Base-by-base conservation (phyloP, 2,888 invertebrate genomes). In the Netelia fuscicornis region DNA sequence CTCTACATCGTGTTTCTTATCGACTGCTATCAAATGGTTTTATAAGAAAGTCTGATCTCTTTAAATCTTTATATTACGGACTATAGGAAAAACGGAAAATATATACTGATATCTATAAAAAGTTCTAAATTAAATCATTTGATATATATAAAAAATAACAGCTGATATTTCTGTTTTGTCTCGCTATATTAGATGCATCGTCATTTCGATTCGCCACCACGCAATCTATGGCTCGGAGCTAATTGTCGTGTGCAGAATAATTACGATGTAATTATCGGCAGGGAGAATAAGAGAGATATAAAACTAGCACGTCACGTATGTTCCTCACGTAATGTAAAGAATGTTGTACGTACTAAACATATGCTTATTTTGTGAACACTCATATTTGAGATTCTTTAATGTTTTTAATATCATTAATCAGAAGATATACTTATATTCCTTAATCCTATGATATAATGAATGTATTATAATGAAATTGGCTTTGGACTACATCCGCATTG, bases 241-340 rank as follows among this genome's bases (percentile, higher is more conserved):
- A 64, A 58, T 75, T 70, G 52, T 42, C 23, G 65, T 64, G 64
- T 75, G 65, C 52, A 37, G 37, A 17, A 42, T 79, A 79, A 79
- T 58, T 48, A 48, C 74, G 62, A 58, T 70, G 75, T 83, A 48
- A 48, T 48, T 10, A 48, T 48, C 56, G 52, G 54, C 58, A 42
- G 56, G 30, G 54, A 56, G 8, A 67, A 77, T 37, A 8, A 48
- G 48, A 48, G 48, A 48, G 48, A 13, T 10, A 48, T 48, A 48
- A 79, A 83, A 70, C 17, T 64, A 68, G 65, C 42, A 44, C 83
- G 74, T 83, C 62, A 79, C 68, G 68, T 23, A 52, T 65, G n/a
- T 13, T 37, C 20, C 64, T 11, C 44, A 11, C 48, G 48, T 48
- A 48, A 48, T 23, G 17, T 11, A 20, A 48, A 20, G 20, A 10